Evolutionary conservation across 2,797 vertebrate species (phyloP), one percentile per base, ranked within the genome.

Genomic region (Lacerta agilis): DNA sequence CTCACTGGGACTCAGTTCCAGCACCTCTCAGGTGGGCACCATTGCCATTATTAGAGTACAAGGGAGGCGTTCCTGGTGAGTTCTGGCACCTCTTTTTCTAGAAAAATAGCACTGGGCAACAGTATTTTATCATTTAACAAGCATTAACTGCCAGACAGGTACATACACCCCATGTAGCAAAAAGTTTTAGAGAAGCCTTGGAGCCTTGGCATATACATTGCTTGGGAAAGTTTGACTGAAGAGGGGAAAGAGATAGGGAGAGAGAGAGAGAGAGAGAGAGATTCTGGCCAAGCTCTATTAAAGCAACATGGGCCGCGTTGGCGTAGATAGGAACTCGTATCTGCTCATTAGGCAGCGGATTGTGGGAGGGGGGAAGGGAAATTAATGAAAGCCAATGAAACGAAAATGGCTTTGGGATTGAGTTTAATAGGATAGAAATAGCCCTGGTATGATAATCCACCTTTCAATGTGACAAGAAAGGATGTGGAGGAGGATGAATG

Each of bases 261-360:
- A 18, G 20, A 23, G 0, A 23, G 58, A 23, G 55, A 17, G 49
- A 15, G 49, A 15, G 58, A 61, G 61, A 64, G 61, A 64, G 5
- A 64, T 0, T 20, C 2, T 49, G 18, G 67, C 17, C 36, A 82
- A 78, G 82, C 89, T 82, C 85, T 2, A 0, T 4, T 27, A 41
- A 41, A 13, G 38, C 36, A 78, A 86, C 0, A 0, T 86, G 81
- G 88, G 3, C 90, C 90, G 89, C 90, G 90, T 75, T 90, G 85
- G 87, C 64, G 69, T 84, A 69, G 83, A 0, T 7, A 85, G 71
- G 85, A 29, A 73, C 77, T 73, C 33, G 13, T 77, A 58, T 82
- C 72, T 82, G 58, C 41, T 82, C 79, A 78, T 2, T 38, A 86
- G 88, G n/a, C 72, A 23, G 85, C 38, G 45, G 23, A 79, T 55